Conservation (phyloP, 2,797 vertebrate species). For the Ibycter americanus region DNA sequence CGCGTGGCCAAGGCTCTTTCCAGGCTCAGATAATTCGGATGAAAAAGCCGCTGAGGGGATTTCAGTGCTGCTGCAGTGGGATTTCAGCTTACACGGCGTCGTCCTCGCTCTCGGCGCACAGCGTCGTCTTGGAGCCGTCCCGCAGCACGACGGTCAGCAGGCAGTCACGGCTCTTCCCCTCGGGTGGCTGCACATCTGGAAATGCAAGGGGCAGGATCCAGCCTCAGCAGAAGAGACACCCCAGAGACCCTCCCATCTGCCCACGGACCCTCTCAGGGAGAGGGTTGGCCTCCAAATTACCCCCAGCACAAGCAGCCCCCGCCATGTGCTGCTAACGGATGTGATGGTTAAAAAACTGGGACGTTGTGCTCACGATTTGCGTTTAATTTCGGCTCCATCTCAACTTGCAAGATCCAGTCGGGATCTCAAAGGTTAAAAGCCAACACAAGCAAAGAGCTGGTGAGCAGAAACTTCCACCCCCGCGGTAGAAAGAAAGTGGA, state of each 20-base stretch:
- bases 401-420: rapidly evolving
- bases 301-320: not conserved
- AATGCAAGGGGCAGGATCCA: not conserved
- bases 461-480: not conserved
- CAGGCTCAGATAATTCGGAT: rapidly evolving
- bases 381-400: rapidly evolving
- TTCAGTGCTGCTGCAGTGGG: rapidly evolving
- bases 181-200: conserved; percentile 86
- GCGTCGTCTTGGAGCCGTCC: conserved; percentile 80
- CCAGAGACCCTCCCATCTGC: rapidly evolving
- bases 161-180: conserved; percentile 84
- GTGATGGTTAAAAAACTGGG: too few relatives aligned
- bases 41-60: rapidly evolving
- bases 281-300: rapidly evolving
- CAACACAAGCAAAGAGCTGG: not conserved
- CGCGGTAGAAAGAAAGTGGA: rapidly evolving
- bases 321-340: rapidly evolving
- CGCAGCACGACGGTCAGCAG: conserved; percentile 82
- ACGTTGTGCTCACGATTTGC: rapidly evolving
- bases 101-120: conserved; percentile 91
- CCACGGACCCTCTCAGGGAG: rapidly evolving
- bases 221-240: rapidly evolving
- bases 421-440: not conserved
- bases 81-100: conserved; percentile 87
- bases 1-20: rapidly evolving